Evolutionary conservation across 2,113 vertebrate genomes (phyloP).

Genomic region (Tapirus terrestris): DNA sequence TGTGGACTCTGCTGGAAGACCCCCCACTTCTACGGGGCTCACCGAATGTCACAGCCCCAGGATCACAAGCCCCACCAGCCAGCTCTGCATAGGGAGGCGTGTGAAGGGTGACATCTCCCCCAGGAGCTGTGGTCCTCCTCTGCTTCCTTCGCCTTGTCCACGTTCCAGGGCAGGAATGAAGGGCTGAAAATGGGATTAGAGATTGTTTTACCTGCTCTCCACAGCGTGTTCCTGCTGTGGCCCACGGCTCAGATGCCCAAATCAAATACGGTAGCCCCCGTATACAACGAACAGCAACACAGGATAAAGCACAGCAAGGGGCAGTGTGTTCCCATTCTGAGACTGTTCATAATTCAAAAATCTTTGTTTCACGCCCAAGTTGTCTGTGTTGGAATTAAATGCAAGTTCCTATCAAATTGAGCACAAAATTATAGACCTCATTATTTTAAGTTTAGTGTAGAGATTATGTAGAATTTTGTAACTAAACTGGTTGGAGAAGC

Average conservation of each 20-base stretch:
- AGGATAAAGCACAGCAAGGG: not conserved
- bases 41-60: not conserved
- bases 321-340: accelerated
- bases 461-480: not conserved
- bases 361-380: not conserved
- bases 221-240: accelerated
- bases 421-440: not conserved
- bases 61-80: accelerated
- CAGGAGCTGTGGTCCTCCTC: too few relatives aligned
- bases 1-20: not conserved
- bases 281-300: accelerated
- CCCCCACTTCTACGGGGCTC: not conserved
- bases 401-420: not conserved
- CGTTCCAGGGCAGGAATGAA: not conserved
- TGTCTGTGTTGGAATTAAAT: not conserved
- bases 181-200: accelerated
- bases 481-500: not conserved
- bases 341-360: not conserved
- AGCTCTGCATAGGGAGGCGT: accelerated
- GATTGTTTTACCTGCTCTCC: accelerated
- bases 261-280: accelerated
- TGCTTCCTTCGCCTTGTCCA: too few relatives aligned
- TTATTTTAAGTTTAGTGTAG: conserved; percentile 5
- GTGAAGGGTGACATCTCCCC: too few relatives aligned
- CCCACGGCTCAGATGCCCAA: not conserved